phyloP scores from a whole-genome alignment of 1,140 invertebrate species.

The Hyposmocoma kahamanoa region DNA sequence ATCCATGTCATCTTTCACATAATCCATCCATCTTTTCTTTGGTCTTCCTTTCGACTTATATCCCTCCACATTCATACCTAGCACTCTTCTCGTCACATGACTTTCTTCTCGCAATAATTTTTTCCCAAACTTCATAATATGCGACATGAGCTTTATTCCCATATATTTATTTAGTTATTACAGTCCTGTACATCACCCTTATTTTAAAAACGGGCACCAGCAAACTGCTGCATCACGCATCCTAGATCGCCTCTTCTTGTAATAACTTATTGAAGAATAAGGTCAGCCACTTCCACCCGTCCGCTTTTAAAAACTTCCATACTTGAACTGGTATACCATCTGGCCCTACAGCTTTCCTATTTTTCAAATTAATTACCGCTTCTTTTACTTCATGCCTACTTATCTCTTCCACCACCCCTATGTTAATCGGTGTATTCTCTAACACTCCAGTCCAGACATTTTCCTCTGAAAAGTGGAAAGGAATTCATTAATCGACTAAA shows the following conservation, averaged over 20 bases:
- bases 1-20: too few relatives aligned
- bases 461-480: too few relatives aligned
- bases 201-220: slow-evolving; percentile 20
- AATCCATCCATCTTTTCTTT: too few relatives aligned
- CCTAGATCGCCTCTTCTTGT: slow-evolving; percentile 18
- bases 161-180: slow-evolving; percentile 16
- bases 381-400: slow-evolving; percentile 10
- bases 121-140: slow-evolving; percentile 18
- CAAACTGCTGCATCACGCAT: slow-evolving; percentile 17
- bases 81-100: slow-evolving; percentile 1
- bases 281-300: slow-evolving; percentile 19
- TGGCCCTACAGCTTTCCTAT: slow-evolving; percentile 17
- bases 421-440: too few relatives aligned
- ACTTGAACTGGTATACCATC: slow-evolving; percentile 24
- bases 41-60: too few relatives aligned
- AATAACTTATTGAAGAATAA: slow-evolving; percentile 26
- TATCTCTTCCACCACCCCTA: slow-evolving; percentile 15
- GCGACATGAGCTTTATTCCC: slow-evolving; percentile 26
- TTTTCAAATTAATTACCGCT: slow-evolving; percentile 18
- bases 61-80: too few relatives aligned
- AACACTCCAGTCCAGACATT: slow-evolving; percentile 5
- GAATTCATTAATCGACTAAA: slow-evolving; percentile 3
- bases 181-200: slow-evolving; percentile 16
- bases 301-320: slow-evolving; percentile 15
- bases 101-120: slow-evolving; percentile 8